A percentile compares a stretch with the other conserved stretches of the same genome.
These are phyloP conservation scores for Sitta carolinensis DNA, from an alignment of 2,797 vertebrate species.

Conservation along the genomic window DNA sequence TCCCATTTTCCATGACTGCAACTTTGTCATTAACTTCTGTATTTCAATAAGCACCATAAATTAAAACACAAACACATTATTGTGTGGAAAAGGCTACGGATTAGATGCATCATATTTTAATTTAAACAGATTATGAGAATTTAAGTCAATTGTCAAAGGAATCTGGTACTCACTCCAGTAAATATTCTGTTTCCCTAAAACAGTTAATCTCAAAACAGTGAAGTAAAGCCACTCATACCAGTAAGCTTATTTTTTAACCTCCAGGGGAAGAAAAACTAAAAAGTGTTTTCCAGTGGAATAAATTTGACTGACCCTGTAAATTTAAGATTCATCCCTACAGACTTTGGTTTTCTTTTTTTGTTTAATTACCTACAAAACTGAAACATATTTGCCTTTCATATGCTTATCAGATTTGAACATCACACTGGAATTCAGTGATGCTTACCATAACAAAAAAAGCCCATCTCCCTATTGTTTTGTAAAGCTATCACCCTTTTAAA, in stretches of 20 bases:
- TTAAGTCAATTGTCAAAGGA: conserved; percentile 13
- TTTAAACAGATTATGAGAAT: conserved; percentile 22
- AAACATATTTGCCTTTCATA: neutral
- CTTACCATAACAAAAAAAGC: neutral
- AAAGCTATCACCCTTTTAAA: neutral
- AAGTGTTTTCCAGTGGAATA: neutral
- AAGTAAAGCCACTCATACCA: neutral
- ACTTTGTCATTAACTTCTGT: neutral
- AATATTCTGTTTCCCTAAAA: conserved; percentile 28
- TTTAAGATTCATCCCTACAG: neutral
- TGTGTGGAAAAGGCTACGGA: neutral
- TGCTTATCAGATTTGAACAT: neutral
- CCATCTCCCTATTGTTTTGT: neutral
- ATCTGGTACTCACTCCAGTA: neutral
- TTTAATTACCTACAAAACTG: conserved; percentile 4
- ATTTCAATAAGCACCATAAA: neutral
- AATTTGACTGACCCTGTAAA: neutral
- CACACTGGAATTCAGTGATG: neutral
- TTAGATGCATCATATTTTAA: conserved; percentile 25
- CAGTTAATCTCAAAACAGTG: neutral
- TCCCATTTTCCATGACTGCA: conserved; percentile 14
- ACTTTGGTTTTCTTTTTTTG: neutral
- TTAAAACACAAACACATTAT: neutral
- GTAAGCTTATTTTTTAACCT: neutral
- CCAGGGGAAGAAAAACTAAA: neutral